Base-by-base conservation (phyloP, 2,797 vertebrate species). In the Cirrhinus molitorella region DNA sequence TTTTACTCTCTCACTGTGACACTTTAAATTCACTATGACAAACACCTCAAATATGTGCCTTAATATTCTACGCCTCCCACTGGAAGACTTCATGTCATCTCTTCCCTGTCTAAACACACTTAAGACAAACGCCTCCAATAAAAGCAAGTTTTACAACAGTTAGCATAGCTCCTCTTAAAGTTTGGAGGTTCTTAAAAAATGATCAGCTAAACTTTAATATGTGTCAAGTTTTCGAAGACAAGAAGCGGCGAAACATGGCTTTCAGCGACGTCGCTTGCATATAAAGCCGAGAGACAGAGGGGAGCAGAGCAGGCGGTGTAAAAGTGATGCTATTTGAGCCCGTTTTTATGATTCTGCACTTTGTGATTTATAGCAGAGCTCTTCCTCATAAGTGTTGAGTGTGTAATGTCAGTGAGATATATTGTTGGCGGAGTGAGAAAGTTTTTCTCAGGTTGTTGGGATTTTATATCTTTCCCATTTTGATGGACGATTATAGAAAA, bases 401-500 rank as follows among this genome's bases (percentile, higher is more conserved):
- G 85, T 81, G 83, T 84, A 87, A 85, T 85, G 61, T 91, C 81
- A 74, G 82, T 82, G 63, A 91, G 89, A 92, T 89, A 78, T 90
- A 89, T 86, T 81, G 86, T 80, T 82, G 63, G 37, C 19, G 73
- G 87, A 65, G 85, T 53, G 43, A 75, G 83, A 89, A 88, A 77
- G 79, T 90, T 90, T 83, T 83, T 84, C 86, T 81, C 81, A 83
- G 88, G 83, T 85, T 88, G 79, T 87, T 88, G 75, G 63, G 21
- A 67, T 88, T 91, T 90, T 88, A 86, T 78, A 76, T 81, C 68
- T 43, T 59, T 83, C 67, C 68, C 53, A 31, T 87, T 86, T 89
- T 90, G 87, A 91, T 88, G 87, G 88, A 88, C 78, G 87, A 88
- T 92, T 88, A 90, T 47, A 86, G 55, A 70, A 83, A 86, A 85